Conservation (phyloP, 2,888 invertebrate species). For the Dicyrtomina minuta region DNA sequence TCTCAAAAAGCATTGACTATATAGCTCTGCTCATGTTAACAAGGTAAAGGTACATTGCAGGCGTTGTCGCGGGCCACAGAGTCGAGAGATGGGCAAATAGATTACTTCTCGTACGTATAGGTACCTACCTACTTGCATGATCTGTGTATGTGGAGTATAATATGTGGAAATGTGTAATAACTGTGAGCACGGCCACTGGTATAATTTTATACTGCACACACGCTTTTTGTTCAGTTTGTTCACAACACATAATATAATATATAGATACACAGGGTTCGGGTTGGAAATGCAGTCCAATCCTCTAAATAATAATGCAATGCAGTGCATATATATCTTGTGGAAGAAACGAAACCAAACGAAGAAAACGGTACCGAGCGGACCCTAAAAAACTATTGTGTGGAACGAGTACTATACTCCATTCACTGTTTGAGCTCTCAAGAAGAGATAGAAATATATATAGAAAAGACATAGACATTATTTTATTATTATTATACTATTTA, state of each 20-base stretch:
- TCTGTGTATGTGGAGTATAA: no score
- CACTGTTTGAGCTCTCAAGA: not conserved
- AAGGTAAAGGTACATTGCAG: not conserved
- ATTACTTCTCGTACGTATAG: slow-evolving; percentile 23
- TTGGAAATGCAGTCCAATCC: not conserved
- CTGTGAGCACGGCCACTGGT: not conserved
- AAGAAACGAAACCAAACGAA: no score
- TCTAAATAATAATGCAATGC: no score
- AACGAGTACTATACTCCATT: slow-evolving; percentile 29
- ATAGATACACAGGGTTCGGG: slow-evolving; percentile 19
- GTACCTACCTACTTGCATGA: no score
- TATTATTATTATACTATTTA: no score
- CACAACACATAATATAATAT: no score
- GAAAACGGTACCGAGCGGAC: slow-evolving; percentile 26
- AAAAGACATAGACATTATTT: not conserved
- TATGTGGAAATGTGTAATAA: no score
- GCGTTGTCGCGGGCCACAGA: slow-evolving; percentile 34
- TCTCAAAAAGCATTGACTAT: no score
- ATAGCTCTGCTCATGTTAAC: not conserved
- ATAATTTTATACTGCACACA: not conserved
- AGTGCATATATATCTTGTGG: no score
- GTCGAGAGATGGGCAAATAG: slow-evolving; percentile 33
- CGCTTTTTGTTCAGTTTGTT: slow-evolving; percentile 16
- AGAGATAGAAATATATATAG: not conserved
- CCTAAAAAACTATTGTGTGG: slow-evolving; percentile 32